phyloP scores from a whole-genome alignment of 2,797 vertebrate genomes.

The Propithecus deckenii region DNA sequence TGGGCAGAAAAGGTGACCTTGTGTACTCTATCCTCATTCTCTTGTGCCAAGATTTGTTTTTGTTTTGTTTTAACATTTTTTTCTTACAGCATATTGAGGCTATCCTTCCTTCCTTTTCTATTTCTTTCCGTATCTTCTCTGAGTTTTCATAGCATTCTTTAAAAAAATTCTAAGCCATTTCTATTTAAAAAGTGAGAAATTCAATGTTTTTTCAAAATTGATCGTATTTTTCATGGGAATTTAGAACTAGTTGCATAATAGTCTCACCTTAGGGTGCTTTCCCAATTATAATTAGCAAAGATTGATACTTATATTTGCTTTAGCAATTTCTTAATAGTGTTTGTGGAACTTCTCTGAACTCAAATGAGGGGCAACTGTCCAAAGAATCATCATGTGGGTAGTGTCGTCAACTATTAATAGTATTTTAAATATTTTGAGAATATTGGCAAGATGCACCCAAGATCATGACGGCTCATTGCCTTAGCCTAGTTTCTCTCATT shows the following conservation, averaged over 20 bases:
- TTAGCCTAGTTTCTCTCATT: background rate
- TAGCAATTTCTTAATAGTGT: background rate
- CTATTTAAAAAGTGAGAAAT: background rate
- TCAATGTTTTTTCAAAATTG: background rate
- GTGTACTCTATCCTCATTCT: rapidly evolving
- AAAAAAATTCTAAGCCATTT: background rate
- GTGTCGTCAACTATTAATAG: background rate
- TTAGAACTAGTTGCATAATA: background rate
- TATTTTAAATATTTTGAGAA: slow-evolving; percentile 9
- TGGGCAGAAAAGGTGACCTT: background rate
- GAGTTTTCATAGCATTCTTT: background rate
- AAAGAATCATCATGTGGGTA: background rate
- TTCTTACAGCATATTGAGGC: background rate
- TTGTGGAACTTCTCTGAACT: background rate
- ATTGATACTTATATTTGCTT: background rate
- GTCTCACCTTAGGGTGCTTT: background rate
- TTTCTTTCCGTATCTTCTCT: background rate
- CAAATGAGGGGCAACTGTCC: background rate
- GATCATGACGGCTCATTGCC: background rate
- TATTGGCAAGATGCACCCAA: background rate
- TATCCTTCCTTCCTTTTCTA: background rate
- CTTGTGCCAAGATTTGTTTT: background rate
- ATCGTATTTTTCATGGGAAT: background rate
- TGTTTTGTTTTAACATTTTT: background rate
- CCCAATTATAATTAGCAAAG: background rate